A percentile compares a stretch with the other conserved stretches of the same genome.
Conservation (phyloP, 2,113 vertebrate species). For the Zosterops lateralis region DNA sequence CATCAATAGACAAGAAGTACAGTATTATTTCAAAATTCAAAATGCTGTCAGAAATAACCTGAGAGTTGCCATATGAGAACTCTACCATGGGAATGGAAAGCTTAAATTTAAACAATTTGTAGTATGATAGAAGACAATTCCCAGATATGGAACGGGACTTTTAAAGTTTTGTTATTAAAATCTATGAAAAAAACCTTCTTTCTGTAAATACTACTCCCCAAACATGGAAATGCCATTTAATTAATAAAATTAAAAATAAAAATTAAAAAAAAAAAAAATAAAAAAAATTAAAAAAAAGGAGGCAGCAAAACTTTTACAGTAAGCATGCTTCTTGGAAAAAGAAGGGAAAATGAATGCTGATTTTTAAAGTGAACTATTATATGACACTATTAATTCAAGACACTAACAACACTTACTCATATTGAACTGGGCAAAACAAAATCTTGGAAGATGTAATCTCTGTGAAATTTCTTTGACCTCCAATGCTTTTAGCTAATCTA, state of each 20-base stretch:
- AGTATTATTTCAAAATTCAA: neutral
- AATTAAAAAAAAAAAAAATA: neutral
- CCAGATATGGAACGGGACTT: neutral
- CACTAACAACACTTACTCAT: neutral
- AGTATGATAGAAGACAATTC: neutral
- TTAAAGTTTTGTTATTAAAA: neutral
- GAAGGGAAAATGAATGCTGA: neutral
- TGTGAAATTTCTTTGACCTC: neutral
- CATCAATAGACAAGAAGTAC: neutral
- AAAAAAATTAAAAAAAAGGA: too few species aligned
- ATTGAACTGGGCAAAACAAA: neutral
- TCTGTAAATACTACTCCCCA: neutral
- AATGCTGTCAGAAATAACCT: neutral
- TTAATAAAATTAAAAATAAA: too few species aligned
- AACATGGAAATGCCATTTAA: neutral
- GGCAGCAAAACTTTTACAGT: fast-evolving
- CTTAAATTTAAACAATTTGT: neutral
- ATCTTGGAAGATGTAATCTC: neutral
- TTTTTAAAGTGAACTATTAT: neutral
- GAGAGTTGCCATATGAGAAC: neutral
- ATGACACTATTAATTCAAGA: neutral
- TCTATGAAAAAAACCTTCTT: neutral
- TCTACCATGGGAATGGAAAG: neutral
- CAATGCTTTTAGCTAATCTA: neutral
- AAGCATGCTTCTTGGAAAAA: neutral